Conservation (phyloP, 2,888 invertebrate genomes). For the Microctonus brassicae region DNA sequence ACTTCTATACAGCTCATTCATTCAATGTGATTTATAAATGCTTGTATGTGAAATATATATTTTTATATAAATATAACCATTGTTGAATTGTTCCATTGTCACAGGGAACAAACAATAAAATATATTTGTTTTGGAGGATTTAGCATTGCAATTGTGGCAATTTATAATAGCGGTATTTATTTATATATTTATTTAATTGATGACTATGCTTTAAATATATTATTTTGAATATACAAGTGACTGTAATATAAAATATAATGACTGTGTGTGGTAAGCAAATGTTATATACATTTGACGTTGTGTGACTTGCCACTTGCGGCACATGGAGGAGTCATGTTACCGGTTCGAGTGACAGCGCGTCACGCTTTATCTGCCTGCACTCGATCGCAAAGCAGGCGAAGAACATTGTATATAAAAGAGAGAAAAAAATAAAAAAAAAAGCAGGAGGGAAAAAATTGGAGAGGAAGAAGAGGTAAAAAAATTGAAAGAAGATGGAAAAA, state of each 20-base stretch:
- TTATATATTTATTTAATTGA: not conserved
- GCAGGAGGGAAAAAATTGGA: conserved; percentile 24
- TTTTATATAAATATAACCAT: not conserved
- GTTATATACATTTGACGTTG: not conserved
- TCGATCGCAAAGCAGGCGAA: conserved; percentile 22
- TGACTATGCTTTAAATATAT: not conserved
- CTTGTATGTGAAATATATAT: too few relatives aligned
- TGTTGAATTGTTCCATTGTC: not conserved
- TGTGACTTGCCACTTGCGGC: conserved; percentile 12
- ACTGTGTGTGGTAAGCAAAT: not conserved
- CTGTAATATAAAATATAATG: not conserved
- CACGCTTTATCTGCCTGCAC: conserved; percentile 35
- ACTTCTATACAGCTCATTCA: not conserved
- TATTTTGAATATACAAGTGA: not conserved
- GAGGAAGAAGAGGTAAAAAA: not conserved
- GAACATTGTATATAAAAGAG: conserved; percentile 8
- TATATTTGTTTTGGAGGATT: not conserved
- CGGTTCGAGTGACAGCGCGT: conserved; percentile 30
- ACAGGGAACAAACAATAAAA: not conserved
- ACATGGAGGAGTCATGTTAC: conserved; percentile 12
- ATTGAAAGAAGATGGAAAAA: conserved; percentile 16
- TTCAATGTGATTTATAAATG: not conserved
- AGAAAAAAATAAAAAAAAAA: conserved; percentile 1
- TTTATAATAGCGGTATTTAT: not conserved
- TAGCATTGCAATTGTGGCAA: not conserved